Percentiles rank a stretch among this genome's conserved stretches.
These are phyloP conservation scores for Rhegmatorhina hoffmannsi DNA, from an alignment of 2,113 vertebrate genomes.

Conservation along the genomic window DNA sequence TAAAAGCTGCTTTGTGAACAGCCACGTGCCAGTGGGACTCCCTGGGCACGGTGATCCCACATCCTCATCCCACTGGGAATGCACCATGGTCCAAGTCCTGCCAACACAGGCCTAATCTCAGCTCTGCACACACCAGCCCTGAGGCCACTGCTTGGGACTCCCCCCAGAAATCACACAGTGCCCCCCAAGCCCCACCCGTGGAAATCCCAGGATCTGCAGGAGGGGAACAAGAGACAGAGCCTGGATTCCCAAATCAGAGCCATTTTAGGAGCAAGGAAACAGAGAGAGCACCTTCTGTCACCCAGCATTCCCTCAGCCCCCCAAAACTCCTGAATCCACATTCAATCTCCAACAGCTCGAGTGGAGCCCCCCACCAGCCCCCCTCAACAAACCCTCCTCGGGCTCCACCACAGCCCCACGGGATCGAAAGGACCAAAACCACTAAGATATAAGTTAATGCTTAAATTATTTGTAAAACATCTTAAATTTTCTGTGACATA, in stretches of 20 bases:
- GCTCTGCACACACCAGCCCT: rapidly evolving
- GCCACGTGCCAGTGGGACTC: rapidly evolving
- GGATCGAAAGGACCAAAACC: constrained; percentile 50
- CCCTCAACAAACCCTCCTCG: no score
- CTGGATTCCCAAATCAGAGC: rapidly evolving
- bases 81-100: rapidly evolving
- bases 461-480: constrained; percentile 81
- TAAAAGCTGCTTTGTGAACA: neutral
- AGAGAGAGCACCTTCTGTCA: neutral
- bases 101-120: rapidly evolving
- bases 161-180: no score
- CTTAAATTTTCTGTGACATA: constrained; percentile 71
- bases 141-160: no score
- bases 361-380: neutral
- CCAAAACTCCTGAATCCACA: neutral
- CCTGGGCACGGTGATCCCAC: rapidly evolving
- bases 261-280: neutral
- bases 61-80: neutral
- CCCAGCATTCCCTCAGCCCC: neutral
- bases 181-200: no score
- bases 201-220: neutral
- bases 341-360: neutral
- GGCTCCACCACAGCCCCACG: neutral
- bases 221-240: neutral
- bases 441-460: constrained; percentile 81